A percentile compares a stretch with the other conserved stretches of the same genome.
Conservation (phyloP, 2,888 invertebrate genomes). For the Watsonalla binaria region DNA sequence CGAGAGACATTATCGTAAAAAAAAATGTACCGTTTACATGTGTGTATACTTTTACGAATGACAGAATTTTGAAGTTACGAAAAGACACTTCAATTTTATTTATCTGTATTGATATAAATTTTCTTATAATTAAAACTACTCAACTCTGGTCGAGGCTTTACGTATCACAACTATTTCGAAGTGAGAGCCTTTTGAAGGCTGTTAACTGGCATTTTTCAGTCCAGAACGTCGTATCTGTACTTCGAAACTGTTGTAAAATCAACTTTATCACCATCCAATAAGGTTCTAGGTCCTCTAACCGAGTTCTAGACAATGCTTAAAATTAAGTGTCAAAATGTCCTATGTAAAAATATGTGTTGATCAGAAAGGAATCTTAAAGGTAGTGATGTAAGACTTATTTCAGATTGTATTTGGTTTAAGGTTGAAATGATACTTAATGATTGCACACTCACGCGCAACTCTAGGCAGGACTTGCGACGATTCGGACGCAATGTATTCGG, state of each 20-base stretch:
- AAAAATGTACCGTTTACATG: no score
- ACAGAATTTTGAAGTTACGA: no score
- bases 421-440: not conserved
- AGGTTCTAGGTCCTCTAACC: not conserved
- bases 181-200: conserved; percentile 47
- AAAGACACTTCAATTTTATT: no score
- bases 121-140: not conserved
- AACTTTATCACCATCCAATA: accelerated
- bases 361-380: not conserved
- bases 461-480: not conserved
- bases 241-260: conserved; percentile 2
- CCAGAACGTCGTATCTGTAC: conserved; percentile 16
- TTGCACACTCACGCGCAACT: not conserved
- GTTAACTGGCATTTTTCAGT: conserved; percentile 11
- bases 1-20: no score
- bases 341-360: not conserved
- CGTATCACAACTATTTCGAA: conserved; percentile 29
- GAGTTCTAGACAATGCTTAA: not conserved
- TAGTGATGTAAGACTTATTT: not conserved
- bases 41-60: no score
- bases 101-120: no score
- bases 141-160: conserved; percentile 29
- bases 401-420: not conserved
- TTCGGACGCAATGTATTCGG: no score
- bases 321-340: not conserved